Percentiles rank a stretch among this genome's conserved stretches.
These are phyloP conservation scores for Vireo griseus DNA, from an alignment of 2,797 vertebrate species.

Conservation along the genomic window DNA sequence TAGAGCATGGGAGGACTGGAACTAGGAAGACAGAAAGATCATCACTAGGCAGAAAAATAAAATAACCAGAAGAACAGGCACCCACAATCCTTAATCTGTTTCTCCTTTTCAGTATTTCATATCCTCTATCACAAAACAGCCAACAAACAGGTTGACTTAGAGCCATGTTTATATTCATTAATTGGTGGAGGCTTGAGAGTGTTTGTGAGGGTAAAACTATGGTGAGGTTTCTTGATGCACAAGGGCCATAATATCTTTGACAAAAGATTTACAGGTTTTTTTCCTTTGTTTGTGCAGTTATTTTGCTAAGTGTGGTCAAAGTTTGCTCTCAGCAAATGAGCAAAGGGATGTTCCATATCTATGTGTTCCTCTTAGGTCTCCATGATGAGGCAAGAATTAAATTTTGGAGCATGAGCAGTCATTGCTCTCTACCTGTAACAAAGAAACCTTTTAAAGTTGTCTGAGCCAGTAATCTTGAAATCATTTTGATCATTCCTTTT, in stretches of 20 bases:
- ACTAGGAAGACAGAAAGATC: not conserved
- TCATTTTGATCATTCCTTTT: not conserved
- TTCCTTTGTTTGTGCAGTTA: not conserved
- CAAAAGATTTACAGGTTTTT: accelerated
- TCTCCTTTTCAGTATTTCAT: not conserved
- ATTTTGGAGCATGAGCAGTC: not conserved
- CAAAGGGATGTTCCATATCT: not conserved
- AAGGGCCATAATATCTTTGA: not conserved
- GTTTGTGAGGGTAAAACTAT: not conserved
- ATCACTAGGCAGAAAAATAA: not conserved
- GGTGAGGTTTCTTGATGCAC: not conserved
- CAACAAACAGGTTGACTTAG: not conserved
- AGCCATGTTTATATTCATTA: not conserved
- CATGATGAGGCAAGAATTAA: not conserved
- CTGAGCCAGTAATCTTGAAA: not conserved
- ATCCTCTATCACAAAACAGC: not conserved
- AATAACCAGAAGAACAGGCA: not conserved
- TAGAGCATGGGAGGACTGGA: not conserved
- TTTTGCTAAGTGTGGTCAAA: not conserved
- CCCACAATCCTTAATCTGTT: not conserved
- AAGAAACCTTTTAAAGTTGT: not conserved
- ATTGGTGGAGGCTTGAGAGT: not conserved
- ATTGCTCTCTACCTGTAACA: not conserved
- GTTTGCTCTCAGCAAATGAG: not conserved
- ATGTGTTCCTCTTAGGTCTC: not conserved